Percentiles rank a stretch among this genome's conserved stretches.
These are phyloP conservation scores for Paratrypauchen microcephalus DNA, from an alignment of 2,797 vertebrate genomes.

Conservation along the genomic window DNA sequence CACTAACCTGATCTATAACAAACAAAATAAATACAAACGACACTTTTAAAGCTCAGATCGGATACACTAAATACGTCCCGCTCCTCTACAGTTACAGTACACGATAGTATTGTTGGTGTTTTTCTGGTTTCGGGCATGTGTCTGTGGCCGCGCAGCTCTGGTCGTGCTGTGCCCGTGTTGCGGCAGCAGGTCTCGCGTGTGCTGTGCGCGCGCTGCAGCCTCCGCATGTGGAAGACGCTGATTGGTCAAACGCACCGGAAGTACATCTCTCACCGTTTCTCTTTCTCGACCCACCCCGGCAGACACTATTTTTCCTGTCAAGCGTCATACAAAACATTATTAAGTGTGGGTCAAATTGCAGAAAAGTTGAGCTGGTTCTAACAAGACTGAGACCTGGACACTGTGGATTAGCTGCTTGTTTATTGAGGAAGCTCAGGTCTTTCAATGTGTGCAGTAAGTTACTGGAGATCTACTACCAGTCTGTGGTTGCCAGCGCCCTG, in stretches of 20 bases:
- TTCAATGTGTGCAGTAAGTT: no score
- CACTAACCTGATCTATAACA: constrained; percentile 32
- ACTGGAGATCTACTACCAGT: no score
- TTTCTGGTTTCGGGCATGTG: constrained; percentile 51
- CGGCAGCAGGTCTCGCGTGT: constrained; percentile 65
- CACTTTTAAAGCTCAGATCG: not conserved
- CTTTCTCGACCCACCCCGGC: not conserved
- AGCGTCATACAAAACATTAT: no score
- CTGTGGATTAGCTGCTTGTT: no score
- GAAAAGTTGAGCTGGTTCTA: no score
- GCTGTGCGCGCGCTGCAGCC: constrained; percentile 76
- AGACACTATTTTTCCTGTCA: no score
- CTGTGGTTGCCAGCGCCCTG: no score
- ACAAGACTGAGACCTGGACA: no score
- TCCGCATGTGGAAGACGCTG: constrained; percentile 92
- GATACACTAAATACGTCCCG: not conserved
- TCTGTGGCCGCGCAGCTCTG: constrained; percentile 29
- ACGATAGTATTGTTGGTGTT: not conserved
- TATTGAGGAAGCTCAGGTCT: no score
- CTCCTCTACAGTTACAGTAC: constrained; percentile 2
- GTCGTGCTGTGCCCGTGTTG: constrained; percentile 49
- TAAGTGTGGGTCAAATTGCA: no score
- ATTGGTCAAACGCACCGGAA: constrained; percentile 84
- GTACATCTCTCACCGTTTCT: constrained; percentile 34
- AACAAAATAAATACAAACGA: constrained; percentile 16